Percentiles rank a stretch among this genome's conserved stretches.
Conservation (phyloP, 1,140 invertebrate species). For the Cepaea nemoralis region DNA sequence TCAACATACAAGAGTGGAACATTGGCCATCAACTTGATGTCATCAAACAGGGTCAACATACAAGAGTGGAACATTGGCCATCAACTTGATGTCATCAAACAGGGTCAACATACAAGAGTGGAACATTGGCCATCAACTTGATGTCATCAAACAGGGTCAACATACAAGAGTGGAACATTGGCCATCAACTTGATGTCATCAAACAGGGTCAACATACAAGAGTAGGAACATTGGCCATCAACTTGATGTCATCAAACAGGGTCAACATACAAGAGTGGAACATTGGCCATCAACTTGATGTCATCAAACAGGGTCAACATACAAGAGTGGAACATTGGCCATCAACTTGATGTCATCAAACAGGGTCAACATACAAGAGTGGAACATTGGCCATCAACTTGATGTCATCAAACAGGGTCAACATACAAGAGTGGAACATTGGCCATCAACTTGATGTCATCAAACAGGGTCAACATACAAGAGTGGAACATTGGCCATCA, state of each 20-base stretch:
- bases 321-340: too few species aligned
- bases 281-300: too few species aligned
- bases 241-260: constrained; percentile 59
- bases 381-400: too few species aligned
- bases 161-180: too few species aligned
- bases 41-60: constrained; percentile 60
- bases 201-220: constrained; percentile 61
- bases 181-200: constrained; percentile 57
- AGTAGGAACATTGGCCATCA: constrained; percentile 62
- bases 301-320: constrained; percentile 60
- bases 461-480: constrained; percentile 58
- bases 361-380: constrained; percentile 61
- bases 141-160: constrained; percentile 56
- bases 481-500: too few species aligned
- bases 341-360: constrained; percentile 55
- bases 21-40: too few species aligned
- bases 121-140: too few species aligned
- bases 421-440: too few species aligned
- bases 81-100: constrained; percentile 57
- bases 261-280: too few species aligned
- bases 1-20: too few species aligned
- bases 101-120: constrained; percentile 60
- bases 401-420: constrained; percentile 58
- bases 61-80: too few species aligned
- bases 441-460: too few species aligned